These are phyloP conservation scores for Thymallus thymallus DNA, from an alignment of 2,113 vertebrate species.

Conservation along the genomic window DNA sequence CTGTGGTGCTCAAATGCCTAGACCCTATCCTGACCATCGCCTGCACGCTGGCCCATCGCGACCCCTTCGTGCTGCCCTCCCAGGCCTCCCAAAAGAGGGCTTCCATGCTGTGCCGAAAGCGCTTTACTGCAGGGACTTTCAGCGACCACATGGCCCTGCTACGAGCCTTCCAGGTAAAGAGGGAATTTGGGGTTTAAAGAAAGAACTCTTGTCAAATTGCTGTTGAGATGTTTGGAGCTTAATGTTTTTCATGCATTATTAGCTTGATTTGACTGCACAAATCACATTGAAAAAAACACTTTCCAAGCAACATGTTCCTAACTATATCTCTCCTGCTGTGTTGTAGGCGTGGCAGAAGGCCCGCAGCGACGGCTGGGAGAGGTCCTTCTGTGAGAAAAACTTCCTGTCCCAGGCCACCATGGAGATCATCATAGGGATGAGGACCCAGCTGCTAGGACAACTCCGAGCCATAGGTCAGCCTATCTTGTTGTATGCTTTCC, in stretches of 20 bases:
- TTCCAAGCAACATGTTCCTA: neutral
- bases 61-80: conserved; percentile 87
- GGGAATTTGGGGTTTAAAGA: neutral
- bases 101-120: conserved; percentile 83
- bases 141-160: conserved; percentile 98
- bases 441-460: conserved; percentile 90
- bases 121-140: conserved; percentile 83
- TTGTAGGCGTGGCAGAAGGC: conserved; percentile 90
- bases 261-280: neutral
- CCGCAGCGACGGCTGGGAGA: conserved; percentile 88
- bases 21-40: conserved; percentile 95
- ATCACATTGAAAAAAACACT: too few relatives aligned
- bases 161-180: conserved; percentile 90
- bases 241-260: neutral
- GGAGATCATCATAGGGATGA: conserved; percentile 93
- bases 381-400: conserved; percentile 92
- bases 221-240: neutral
- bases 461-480: conserved; percentile 90
- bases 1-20: conserved; percentile 90
- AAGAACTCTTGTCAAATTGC: neutral
- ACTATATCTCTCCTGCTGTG: neutral
- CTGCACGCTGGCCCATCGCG: conserved; percentile 87
- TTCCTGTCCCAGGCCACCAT: conserved; percentile 94
- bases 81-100: conserved; percentile 86
- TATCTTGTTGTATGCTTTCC: neutral